Evolutionary conservation across 2,888 invertebrate genomes (phyloP).

Genomic region (Epicampocera succincta): DNA sequence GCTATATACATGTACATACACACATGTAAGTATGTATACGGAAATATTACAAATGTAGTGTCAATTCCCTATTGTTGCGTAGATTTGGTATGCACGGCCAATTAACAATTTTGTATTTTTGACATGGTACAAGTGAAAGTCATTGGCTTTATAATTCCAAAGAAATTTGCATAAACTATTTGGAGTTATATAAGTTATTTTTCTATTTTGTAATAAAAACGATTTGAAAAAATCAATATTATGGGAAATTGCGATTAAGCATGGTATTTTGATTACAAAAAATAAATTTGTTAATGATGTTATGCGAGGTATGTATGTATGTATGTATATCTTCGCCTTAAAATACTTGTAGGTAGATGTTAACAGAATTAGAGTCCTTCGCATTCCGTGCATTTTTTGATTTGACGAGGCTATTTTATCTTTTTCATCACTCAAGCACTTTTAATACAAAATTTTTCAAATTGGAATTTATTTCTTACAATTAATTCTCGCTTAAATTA

Average conservation of each 20-base stretch:
- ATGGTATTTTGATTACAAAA: neutral
- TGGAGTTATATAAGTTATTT: neutral
- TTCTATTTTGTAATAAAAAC: neutral
- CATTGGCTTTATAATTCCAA: slow-evolving; percentile 19
- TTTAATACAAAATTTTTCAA: neutral
- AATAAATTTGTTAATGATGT: too few species aligned
- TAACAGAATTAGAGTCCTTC: too few species aligned
- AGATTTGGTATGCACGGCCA: neutral
- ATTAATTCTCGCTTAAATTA: slow-evolving; percentile 17
- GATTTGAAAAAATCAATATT: slow-evolving; percentile 32
- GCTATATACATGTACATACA: too few species aligned
- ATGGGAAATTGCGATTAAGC: neutral
- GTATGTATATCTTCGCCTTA: too few species aligned
- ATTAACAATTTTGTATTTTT: neutral
- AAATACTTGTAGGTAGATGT: too few species aligned
- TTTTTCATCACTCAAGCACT: neutral
- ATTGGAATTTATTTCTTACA: neutral
- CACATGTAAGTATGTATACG: too few species aligned
- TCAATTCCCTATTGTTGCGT: neutral
- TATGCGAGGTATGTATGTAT: too few species aligned
- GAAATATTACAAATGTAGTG: too few species aligned
- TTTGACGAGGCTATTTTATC: too few species aligned
- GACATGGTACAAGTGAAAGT: slow-evolving; percentile 46
- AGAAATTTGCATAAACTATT: slow-evolving; percentile 39
- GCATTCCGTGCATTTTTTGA: too few species aligned